These are phyloP conservation scores for Hemicentrotus pulcherrimus DNA, from an alignment of 35 echinoderm and acorn worm species.

Conservation along the genomic window DNA sequence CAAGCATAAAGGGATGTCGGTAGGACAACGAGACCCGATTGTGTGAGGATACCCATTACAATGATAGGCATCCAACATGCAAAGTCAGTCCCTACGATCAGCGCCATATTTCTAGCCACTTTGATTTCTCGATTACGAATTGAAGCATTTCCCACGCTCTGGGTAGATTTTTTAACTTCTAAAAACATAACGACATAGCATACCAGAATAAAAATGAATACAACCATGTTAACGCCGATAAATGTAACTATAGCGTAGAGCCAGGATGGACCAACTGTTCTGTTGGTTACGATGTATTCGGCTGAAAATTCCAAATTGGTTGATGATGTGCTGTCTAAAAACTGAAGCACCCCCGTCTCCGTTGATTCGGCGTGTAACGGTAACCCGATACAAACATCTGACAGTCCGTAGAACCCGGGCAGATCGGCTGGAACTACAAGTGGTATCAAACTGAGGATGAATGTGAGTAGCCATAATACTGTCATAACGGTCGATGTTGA, in stretches of 20 bases:
- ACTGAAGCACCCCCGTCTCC: constrained; percentile 10
- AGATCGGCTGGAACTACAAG: constrained; percentile 43
- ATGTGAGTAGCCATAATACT: constrained; percentile 54
- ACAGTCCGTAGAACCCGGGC: constrained; percentile 70
- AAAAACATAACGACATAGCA: constrained; percentile 81
- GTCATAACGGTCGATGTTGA: constrained; percentile 15
- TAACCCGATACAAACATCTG: constrained; percentile 87
- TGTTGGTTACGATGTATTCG: constrained; percentile 26
- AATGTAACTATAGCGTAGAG: constrained; percentile 74
- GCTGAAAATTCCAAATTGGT: not conserved
- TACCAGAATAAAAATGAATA: constrained; percentile 58
- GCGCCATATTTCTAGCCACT: constrained; percentile 85
- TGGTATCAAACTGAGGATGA: constrained; percentile 46
- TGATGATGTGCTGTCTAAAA: not conserved
- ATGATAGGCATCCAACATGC: constrained; percentile 93
- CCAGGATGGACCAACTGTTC: constrained; percentile 61
- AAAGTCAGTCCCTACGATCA: constrained; percentile 83
- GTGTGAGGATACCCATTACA: constrained; percentile 77
- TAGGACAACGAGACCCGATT: constrained; percentile 55
- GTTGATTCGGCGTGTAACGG: constrained; percentile 64
- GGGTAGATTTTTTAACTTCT: constrained; percentile 60
- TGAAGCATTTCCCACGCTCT: constrained; percentile 9
- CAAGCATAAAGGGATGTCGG: constrained; percentile 70
- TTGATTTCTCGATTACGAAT: constrained; percentile 65
- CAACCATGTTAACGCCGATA: constrained; percentile 67